Conservation (phyloP, 2,113 vertebrate genomes). For the Rhinichthys klamathensis region DNA sequence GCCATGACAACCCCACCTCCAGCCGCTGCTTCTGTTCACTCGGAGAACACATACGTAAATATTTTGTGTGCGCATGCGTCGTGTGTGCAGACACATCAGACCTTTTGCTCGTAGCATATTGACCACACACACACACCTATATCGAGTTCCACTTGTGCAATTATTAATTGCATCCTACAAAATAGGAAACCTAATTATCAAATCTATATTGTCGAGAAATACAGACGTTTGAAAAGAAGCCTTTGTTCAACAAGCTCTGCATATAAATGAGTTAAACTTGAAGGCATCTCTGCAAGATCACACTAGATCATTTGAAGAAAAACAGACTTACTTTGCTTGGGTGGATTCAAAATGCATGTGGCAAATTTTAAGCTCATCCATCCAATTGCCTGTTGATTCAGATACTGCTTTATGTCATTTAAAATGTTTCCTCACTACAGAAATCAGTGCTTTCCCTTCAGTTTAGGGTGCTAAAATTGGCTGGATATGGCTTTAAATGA, state of each 20-base stretch:
- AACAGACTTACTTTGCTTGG: background rate
- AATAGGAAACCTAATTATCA: background rate
- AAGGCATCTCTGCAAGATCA: background rate
- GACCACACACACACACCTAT: conserved; percentile 41
- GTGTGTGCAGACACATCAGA: conserved; percentile 49
- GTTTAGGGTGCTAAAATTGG: conserved; percentile 18
- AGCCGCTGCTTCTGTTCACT: conserved; percentile 60
- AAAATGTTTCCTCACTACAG: background rate
- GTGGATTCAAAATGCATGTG: background rate
- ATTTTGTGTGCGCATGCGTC: conserved; percentile 62
- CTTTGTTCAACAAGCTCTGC: background rate
- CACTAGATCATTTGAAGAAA: background rate
- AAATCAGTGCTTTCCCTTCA: background rate
- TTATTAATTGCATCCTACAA: conserved; percentile 2
- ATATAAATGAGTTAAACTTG: background rate
- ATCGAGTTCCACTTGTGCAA: background rate
- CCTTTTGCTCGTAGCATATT: conserved; percentile 29
- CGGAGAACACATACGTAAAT: conserved; percentile 56
- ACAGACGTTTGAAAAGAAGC: background rate
- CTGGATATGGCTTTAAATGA: conserved; percentile 25
- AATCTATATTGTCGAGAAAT: background rate
- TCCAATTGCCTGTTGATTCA: background rate
- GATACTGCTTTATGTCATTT: background rate
- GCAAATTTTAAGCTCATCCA: background rate
- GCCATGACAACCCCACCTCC: conserved; percentile 81